These are phyloP conservation scores for Zaprionus ornatus DNA, from an alignment of 1,140 invertebrate species.

Conservation along the genomic window DNA sequence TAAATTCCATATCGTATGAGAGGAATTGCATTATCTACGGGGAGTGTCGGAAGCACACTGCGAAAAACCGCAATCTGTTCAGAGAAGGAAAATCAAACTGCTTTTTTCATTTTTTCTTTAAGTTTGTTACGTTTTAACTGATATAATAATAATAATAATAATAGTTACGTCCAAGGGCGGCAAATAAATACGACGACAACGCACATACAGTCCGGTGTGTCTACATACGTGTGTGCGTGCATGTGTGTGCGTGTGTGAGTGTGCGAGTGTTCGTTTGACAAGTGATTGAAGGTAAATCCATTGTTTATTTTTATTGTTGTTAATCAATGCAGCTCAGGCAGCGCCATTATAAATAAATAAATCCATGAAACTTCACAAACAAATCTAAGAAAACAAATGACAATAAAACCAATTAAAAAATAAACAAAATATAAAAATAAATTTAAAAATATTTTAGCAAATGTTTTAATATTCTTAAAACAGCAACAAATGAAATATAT, in stretches of 20 bases:
- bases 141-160: constrained; percentile 29
- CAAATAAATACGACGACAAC: constrained; percentile 46
- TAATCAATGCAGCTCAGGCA: constrained; percentile 29
- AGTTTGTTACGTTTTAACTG: constrained; percentile 56
- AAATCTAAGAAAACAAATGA: not conserved
- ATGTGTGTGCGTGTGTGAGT: constrained; percentile 9
- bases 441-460: not conserved
- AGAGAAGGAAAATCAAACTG: constrained; percentile 14
- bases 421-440: not conserved
- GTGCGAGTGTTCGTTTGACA: constrained; percentile 45
- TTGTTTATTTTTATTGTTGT: constrained; percentile 42
- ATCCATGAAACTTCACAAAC: not conserved
- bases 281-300: constrained; percentile 73
- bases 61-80: not conserved
- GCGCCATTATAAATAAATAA: constrained; percentile 8
- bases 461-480: not conserved
- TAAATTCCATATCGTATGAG: constrained; percentile 24
- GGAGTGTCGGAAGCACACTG: not conserved
- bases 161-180: constrained; percentile 40
- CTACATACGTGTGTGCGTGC: constrained; percentile 22
- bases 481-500: not conserved
- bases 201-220: constrained; percentile 4
- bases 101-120: constrained; percentile 72
- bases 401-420: not conserved
- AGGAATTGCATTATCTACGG: not conserved